A percentile compares a stretch with the other conserved stretches of the same genome.
Evolutionary conservation across 2,797 vertebrate species (phyloP).

Genomic region (Mycteria americana): DNA sequence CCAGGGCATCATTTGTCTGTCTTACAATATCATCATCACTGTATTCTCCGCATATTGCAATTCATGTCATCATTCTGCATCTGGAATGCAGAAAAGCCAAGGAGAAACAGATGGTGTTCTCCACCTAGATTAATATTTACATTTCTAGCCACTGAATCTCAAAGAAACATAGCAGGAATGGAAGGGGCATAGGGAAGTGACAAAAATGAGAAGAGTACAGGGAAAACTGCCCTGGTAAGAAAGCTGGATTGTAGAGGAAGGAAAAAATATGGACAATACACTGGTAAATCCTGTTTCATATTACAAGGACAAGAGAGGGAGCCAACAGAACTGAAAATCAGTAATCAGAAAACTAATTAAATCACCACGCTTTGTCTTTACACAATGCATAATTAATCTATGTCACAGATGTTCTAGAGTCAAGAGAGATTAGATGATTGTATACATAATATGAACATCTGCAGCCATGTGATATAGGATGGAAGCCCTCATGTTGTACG

Average conservation of each 20-base stretch:
- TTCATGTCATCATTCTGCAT: constrained; percentile 3
- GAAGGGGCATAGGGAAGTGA: neutral
- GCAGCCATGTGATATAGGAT: constrained; percentile 24
- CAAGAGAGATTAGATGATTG: constrained; percentile 48
- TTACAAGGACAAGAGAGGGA: constrained; percentile 22
- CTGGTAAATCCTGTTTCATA: neutral
- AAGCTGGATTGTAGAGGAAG: neutral
- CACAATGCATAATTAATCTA: constrained; percentile 59
- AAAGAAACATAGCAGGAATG: neutral
- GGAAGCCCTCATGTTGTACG: neutral
- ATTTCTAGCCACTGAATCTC: constrained; percentile 4
- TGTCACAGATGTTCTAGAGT: constrained; percentile 60
- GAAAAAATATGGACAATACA: neutral
- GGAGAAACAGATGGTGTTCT: constrained; percentile 15
- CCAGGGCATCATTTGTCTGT: neutral
- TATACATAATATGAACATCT: constrained; percentile 49
- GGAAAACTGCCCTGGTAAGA: neutral
- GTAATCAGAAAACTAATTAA: constrained; percentile 65
- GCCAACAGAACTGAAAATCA: constrained; percentile 44
- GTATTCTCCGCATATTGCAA: neutral
- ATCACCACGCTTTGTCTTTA: constrained; percentile 40
- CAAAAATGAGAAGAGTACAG: neutral
- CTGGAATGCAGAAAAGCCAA: constrained; percentile 17
- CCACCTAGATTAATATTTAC: constrained; percentile 46
- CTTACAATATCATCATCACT: neutral